phyloP scores from a whole-genome alignment of 2,888 invertebrate species.

The Heliconius sara region DNA sequence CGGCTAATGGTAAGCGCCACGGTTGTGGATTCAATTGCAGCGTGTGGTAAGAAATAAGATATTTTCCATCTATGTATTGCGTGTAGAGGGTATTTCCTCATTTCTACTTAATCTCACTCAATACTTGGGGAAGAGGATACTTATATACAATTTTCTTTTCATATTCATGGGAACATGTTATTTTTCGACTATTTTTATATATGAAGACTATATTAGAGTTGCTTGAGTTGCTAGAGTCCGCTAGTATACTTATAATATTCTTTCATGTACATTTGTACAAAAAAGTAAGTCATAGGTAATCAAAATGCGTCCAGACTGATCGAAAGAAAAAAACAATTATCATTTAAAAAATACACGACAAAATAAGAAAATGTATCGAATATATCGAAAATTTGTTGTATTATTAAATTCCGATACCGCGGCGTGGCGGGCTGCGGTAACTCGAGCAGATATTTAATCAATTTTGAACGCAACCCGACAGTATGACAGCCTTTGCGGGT shows the following conservation, averaged over 20 bases:
- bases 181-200: not conserved
- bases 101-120: too few species aligned
- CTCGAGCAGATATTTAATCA: constrained; percentile 24
- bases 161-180: not conserved
- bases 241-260: not conserved
- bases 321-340: not conserved
- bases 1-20: too few species aligned
- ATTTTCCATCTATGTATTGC: too few species aligned
- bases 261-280: not conserved
- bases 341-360: not conserved
- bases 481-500: constrained; percentile 14
- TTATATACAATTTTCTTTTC: not conserved
- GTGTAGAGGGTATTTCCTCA: too few species aligned
- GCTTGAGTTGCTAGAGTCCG: too few species aligned
- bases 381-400: constrained; percentile 8
- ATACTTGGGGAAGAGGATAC: too few species aligned
- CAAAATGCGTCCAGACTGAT: not conserved
- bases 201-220: not conserved
- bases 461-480: constrained; percentile 20
- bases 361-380: constrained; percentile 4
- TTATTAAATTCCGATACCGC: constrained; percentile 24
- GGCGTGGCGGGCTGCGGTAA: not conserved
- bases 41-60: too few species aligned
- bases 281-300: not conserved
- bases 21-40: too few species aligned